Percentiles rank a stretch among this genome's conserved stretches.
Conservation (phyloP, 1,140 invertebrate genomes). For the Brachionus koreanus region DNA sequence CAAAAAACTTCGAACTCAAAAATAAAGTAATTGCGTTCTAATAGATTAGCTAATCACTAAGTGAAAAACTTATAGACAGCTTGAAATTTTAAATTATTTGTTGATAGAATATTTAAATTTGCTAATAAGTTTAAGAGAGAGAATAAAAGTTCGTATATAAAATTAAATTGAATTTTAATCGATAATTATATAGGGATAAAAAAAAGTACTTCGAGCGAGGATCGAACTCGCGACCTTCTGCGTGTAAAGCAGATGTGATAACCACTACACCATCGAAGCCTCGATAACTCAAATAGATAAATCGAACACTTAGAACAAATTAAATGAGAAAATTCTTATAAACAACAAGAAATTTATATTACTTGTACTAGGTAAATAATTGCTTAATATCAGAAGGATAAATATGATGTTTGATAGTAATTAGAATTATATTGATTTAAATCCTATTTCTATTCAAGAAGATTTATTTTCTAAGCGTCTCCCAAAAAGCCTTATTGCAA, state of each 20-base stretch:
- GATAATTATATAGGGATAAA: neutral
- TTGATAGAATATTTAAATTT: neutral
- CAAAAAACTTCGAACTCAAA: no score
- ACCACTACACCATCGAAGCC: conserved; percentile 48
- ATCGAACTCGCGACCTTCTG: conserved; percentile 48
- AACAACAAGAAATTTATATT: neutral
- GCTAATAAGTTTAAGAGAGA: no score
- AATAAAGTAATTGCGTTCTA: neutral
- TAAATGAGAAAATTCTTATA: neutral
- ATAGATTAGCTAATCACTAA: neutral
- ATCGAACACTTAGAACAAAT: neutral
- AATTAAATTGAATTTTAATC: neutral
- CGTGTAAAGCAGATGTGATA: conserved; percentile 49
- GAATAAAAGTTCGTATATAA: neutral
- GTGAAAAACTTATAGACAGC: neutral
- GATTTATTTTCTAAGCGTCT: neutral
- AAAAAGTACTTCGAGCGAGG: conserved; percentile 47
- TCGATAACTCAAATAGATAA: neutral
- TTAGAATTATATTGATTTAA: conserved; percentile 15
- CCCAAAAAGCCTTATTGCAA: neutral
- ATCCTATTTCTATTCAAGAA: neutral
- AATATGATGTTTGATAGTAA: conserved; percentile 30
- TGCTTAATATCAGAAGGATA: neutral
- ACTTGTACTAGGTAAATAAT: neutral
- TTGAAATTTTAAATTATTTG: neutral